Evolutionary conservation across 2,888 invertebrate genomes (phyloP), one percentile per base, ranked within the genome.

Genomic region (Lypha dubia): DNA sequence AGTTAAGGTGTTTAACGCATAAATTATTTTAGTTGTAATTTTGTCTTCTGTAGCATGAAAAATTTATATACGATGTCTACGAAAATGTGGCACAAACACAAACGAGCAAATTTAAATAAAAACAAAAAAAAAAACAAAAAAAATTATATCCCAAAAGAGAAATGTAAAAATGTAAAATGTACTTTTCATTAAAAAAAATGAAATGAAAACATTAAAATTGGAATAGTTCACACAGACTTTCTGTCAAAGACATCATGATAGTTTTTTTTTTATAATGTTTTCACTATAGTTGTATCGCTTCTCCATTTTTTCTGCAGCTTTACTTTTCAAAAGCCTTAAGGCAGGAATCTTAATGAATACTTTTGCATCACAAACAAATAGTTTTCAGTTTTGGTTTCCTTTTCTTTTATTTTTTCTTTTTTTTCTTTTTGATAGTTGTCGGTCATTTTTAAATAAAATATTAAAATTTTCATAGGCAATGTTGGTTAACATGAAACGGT

Each of bases 341-440:
- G 62, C 63, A 24, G 15, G 13, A 63, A 53, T 63, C 35, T 51
- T 74, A 74, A 74, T 74, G 63, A 63, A 74, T 35, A 71, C 71
- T 60, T 49, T 11, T 6, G 41, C 32, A 46, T 32, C 58, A 56
- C 28, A 56, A 56, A 20, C 71, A 58, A 71, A 58, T 13, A 71
- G 17, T 58, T 71, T 58, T 58, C n/a, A 38, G 44, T 73, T 58
- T 60, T 32, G 2, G 28, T 38, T 51, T n/a, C n/a, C n/a, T n/a
- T n/a, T n/a, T n/a, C n/a, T n/a, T n/a, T n/a, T n/a, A n/a, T n/a
- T n/a, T n/a, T n/a, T n/a, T n/a, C n/a, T n/a, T n/a, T n/a, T n/a
- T n/a, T n/a, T 28, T 56, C 38, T 38, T 70, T 24, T 68, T 15
- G n/a, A 20, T 17, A 58, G n/a, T 51, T 70, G 49, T 74, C n/a